Evolutionary conservation across 1,140 invertebrate genomes (phyloP).

Genomic region (Drosophila bocqueti): DNA sequence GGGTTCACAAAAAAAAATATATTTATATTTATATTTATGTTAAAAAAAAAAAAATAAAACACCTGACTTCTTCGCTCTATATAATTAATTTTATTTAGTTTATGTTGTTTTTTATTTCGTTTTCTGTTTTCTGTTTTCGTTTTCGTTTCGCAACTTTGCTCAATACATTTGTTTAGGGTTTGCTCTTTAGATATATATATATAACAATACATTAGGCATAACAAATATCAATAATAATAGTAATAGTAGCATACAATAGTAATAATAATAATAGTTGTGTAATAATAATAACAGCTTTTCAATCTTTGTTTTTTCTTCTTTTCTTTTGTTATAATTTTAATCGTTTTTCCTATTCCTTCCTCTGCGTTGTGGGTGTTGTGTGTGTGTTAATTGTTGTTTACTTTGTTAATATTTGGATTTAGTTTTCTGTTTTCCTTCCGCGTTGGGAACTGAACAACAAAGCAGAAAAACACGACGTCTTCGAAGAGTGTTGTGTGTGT

Average conservation of each 20-base stretch:
- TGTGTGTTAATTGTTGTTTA: constrained; percentile 34
- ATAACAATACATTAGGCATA: constrained; percentile 82
- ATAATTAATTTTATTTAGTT: constrained; percentile 17
- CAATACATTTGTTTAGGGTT: constrained; percentile 58
- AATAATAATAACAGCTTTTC: constrained; percentile 78
- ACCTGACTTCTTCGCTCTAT: constrained; percentile 13
- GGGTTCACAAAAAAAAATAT: constrained; percentile 4
- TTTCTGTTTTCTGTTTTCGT: constrained; percentile 6
- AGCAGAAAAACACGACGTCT: constrained; percentile 21
- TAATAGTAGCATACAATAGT: constrained; percentile 67
- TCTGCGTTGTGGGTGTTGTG: constrained; percentile 11
- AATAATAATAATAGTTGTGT: constrained; percentile 74
- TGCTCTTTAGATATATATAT: constrained; percentile 57
- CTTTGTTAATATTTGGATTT: constrained; percentile 54
- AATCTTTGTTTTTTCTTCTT: constrained; percentile 49
- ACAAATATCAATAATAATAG: constrained; percentile 81
- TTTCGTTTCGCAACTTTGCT: constrained; percentile 32
- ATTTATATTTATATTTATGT: background rate
- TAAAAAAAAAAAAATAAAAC: constrained; percentile 27
- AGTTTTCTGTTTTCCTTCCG: constrained; percentile 28
- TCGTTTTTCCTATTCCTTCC: constrained; percentile 21
- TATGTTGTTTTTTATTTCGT: constrained; percentile 3
- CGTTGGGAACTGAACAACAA: constrained; percentile 15
- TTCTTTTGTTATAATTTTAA: constrained; percentile 15
- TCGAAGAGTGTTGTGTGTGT: constrained; percentile 9